phyloP scores from a whole-genome alignment of 2,888 invertebrate genomes.

The Crepidodera aurea region DNA sequence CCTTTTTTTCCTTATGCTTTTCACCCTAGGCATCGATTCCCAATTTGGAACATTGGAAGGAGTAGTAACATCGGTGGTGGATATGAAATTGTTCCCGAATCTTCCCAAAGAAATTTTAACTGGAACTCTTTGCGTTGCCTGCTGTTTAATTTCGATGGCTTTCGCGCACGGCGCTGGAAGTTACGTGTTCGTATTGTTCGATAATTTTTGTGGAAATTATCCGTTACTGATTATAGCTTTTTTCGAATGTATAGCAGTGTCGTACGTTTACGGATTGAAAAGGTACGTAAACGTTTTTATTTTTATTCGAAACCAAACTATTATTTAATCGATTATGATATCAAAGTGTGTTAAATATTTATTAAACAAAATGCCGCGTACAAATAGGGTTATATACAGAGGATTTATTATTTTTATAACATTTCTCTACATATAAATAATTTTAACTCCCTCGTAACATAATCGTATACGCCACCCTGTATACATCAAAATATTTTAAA shows the following conservation, averaged over 20 bases:
- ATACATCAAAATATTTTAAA: too few relatives aligned
- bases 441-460: too few relatives aligned
- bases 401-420: neutral
- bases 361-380: too few relatives aligned
- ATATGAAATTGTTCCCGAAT: slow-evolving; percentile 93
- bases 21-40: slow-evolving; percentile 95
- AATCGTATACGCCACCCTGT: too few relatives aligned
- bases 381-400: too few relatives aligned
- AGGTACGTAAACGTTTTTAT: slow-evolving; percentile 67
- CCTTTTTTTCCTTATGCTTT: slow-evolving; percentile 95
- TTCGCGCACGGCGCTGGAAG: slow-evolving; percentile 94
- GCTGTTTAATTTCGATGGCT: slow-evolving; percentile 86
- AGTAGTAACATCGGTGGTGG: slow-evolving; percentile 93
- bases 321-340: too few relatives aligned
- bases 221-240: slow-evolving; percentile 91
- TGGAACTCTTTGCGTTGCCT: slow-evolving; percentile 80
- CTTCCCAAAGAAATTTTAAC: slow-evolving; percentile 88
- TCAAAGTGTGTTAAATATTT: too few relatives aligned
- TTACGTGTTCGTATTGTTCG: slow-evolving; percentile 92
- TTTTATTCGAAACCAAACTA: too few relatives aligned
- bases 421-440: too few relatives aligned
- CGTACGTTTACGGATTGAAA: slow-evolving; percentile 93
- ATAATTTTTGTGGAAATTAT: slow-evolving; percentile 93
- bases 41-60: slow-evolving; percentile 97
- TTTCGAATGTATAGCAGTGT: slow-evolving; percentile 89